Evolutionary conservation across 2,113 vertebrate species (phyloP).

Genomic region (Dendropsophus ebraccatus): DNA sequence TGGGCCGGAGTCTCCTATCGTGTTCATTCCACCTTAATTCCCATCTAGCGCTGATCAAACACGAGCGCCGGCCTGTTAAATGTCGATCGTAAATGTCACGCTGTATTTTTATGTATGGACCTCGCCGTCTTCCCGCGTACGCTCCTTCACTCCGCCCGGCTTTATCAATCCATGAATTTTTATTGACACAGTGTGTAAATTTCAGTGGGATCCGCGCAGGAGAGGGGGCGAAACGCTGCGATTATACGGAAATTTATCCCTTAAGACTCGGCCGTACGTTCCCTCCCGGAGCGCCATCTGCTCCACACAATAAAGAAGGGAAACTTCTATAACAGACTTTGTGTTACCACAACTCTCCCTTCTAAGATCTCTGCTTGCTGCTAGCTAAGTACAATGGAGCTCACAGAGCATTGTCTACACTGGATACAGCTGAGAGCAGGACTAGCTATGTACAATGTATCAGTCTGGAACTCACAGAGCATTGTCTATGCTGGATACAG

Average conservation of each 20-base stretch:
- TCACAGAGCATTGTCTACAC: no score
- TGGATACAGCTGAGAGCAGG: no score
- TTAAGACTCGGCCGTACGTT: not conserved
- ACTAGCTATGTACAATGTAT: no score
- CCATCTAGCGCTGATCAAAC: not conserved
- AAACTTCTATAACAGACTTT: not conserved
- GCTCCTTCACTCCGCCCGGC: not conserved
- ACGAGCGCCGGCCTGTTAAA: not conserved
- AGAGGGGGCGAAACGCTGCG: not conserved
- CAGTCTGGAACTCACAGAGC: no score
- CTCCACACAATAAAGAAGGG: not conserved
- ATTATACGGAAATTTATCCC: not conserved
- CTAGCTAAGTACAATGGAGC: no score
- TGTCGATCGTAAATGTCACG: not conserved
- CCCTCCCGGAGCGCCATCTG: not conserved
- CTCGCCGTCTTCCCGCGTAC: not conserved
- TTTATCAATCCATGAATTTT: constrained; percentile 9
- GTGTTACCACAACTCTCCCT: not conserved
- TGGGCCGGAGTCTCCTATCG: not conserved
- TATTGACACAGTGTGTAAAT: constrained; percentile 6
- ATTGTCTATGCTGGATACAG: no score
- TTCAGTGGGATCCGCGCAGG: not conserved
- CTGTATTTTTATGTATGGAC: not conserved
- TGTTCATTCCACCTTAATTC: not conserved
- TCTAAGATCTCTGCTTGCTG: not conserved